Evolutionary conservation across 2,888 invertebrate genomes (phyloP), one percentile per base, ranked within the genome.

Genomic region (Macrosiphum euphorbiae): DNA sequence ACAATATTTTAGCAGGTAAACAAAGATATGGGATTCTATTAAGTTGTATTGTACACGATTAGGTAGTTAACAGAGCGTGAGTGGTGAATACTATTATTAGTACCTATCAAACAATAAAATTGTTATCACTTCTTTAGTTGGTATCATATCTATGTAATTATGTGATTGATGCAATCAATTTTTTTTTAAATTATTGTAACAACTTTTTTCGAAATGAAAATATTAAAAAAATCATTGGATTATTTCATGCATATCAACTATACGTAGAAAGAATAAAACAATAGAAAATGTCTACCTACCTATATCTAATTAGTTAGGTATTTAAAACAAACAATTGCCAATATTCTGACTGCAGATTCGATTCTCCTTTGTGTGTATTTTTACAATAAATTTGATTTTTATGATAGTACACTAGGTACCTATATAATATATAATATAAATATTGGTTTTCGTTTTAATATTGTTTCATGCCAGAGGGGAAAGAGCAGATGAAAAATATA

Each of bases 371-470:
- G 5, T 35, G 20, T 78, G 78, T 35, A 78, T 78, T 78, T 78
- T 35, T 58, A 58, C 7, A 24, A 55, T 55, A 55, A 24, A 55
- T 55, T 55, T 55, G 55, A 7, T 55, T 55, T 24, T 55, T 67
- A n/a, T 67, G n/a, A 35, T 35, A 20, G 67, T 16, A 16, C 16
- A 67, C 5, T 67, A n/a, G n/a, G n/a, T n/a, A 67, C 13, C 35
- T 78, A 78, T 35, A 78, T 78, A 35, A 24, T 41, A 78, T 35
- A 35, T n/a, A 67, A 7, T 35, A 11, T 67, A 78, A 35, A 78
- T 78, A 78, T 78, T 78, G 20, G 78, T 78, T 78, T 78, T 78
- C 35, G 78, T 78, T 78, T 78, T 35, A 78, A 78, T 78, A 78
- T 35, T 78, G 35, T 35, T 78, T 78, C 20, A 78, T 20, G 78